Percentiles rank a stretch among this genome's conserved stretches.
Evolutionary conservation across 2,113 vertebrate species (phyloP).

Genomic region (Psophia crepitans): DNA sequence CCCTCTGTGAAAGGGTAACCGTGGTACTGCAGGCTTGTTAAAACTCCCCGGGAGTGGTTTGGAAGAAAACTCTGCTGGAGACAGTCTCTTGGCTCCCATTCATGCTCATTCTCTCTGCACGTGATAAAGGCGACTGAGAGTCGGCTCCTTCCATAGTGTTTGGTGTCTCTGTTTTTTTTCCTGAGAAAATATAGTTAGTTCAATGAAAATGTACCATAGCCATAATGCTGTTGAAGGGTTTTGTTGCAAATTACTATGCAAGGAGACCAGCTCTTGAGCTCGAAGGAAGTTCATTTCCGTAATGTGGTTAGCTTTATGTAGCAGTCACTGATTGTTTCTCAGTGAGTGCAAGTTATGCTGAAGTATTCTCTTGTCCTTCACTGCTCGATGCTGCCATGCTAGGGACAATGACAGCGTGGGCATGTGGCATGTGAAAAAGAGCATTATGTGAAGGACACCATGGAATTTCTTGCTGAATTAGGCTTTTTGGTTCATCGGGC

Average conservation of each 20-base stretch:
- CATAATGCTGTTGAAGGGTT: neutral
- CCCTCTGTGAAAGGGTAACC: neutral
- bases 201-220: neutral
- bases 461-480: neutral
- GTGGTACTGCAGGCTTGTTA: neutral
- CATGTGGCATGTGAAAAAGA: neutral
- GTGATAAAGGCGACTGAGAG: neutral
- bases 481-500: neutral
- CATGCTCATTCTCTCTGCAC: neutral
- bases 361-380: neutral
- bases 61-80: neutral
- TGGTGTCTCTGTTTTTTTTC: neutral
- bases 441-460: neutral
- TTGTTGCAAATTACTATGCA: neutral
- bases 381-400: neutral
- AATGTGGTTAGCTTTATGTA: neutral
- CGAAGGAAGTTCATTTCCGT: neutral
- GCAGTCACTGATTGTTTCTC: neutral
- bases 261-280: neutral
- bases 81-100: neutral
- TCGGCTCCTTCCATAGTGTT: neutral
- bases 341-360: neutral
- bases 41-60: neutral
- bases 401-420: neutral
- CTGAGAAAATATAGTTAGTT: neutral